Evolutionary conservation across 2,888 invertebrate species (phyloP).

Genomic region (Adelphocoris suturalis): DNA sequence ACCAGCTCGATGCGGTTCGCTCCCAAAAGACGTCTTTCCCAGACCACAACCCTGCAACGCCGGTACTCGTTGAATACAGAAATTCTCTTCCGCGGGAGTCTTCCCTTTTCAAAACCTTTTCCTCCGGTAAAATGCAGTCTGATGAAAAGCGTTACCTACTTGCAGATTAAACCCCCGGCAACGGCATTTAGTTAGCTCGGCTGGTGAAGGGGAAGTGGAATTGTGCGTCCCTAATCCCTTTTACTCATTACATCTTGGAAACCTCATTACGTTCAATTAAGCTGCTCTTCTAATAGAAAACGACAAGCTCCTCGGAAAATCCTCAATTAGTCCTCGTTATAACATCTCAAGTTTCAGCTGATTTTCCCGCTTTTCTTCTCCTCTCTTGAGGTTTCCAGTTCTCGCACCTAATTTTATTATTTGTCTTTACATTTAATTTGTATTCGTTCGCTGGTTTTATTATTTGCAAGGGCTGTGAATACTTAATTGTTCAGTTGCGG

Average conservation of each 20-base stretch:
- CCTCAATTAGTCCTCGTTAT: neutral
- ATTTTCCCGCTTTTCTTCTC: conserved; percentile 1
- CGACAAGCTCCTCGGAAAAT: neutral
- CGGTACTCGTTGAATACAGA: no score
- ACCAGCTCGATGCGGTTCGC: no score
- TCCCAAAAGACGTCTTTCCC: no score
- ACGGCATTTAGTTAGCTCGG: neutral
- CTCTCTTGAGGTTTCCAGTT: neutral
- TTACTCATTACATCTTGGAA: conserved; percentile 20
- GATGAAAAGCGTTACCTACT: neutral
- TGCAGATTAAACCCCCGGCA: neutral
- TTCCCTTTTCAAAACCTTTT: neutral
- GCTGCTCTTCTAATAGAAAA: conserved; percentile 9
- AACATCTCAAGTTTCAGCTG: neutral
- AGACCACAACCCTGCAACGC: no score
- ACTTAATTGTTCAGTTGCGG: no score
- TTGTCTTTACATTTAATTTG: neutral
- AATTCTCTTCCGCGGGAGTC: no score
- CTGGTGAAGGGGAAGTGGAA: neutral
- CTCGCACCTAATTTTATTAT: neutral
- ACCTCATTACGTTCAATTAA: conserved; percentile 30
- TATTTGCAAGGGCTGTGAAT: no score
- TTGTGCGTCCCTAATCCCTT: conserved; percentile 15
- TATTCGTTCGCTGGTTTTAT: neutral
- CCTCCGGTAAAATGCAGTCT: neutral